A percentile compares a stretch with the other conserved stretches of the same genome.
These are phyloP conservation scores for Penaeus japonicus DNA, from an alignment of 1,140 invertebrate genomes.

Conservation along the genomic window DNA sequence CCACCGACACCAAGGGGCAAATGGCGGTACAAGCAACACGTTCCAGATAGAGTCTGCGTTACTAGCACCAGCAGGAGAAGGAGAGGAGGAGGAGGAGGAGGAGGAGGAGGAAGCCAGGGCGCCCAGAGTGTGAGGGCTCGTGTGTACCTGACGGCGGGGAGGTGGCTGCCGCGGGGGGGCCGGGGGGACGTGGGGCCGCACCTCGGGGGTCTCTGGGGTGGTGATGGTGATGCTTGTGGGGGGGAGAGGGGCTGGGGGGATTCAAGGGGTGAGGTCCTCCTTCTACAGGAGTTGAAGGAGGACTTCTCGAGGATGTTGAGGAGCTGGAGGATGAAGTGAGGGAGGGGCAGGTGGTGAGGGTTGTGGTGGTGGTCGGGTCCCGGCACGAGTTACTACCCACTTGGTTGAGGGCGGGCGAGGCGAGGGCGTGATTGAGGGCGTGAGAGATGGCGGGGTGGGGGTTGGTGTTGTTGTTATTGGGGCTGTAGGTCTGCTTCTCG, in stretches of 20 bases:
- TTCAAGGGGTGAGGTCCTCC: slow-evolving; percentile 11
- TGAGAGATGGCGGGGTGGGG: slow-evolving; percentile 56
- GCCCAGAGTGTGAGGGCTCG: slow-evolving; percentile 10
- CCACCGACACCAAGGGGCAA: slow-evolving; percentile 40
- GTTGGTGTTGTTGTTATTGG: slow-evolving; percentile 57
- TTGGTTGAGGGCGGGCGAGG: slow-evolving; percentile 54
- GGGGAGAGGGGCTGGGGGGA: slow-evolving; percentile 7
- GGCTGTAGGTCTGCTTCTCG: slow-evolving; percentile 60
- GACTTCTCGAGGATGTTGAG: slow-evolving; percentile 29
- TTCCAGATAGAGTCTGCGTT: neutral
- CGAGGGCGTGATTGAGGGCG: slow-evolving; percentile 55
- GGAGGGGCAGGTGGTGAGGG: slow-evolving; percentile 25
- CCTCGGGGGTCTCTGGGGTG: slow-evolving; percentile 40
- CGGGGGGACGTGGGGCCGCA: slow-evolving; percentile 33
- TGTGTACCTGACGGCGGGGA: slow-evolving; percentile 46
- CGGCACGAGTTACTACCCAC: slow-evolving; percentile 46
- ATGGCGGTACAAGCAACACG: slow-evolving; percentile 32
- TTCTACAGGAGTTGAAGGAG: slow-evolving; percentile 23
- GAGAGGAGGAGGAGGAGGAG: slow-evolving; percentile 8
- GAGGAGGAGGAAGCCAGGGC: slow-evolving; percentile 9
- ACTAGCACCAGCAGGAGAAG: slow-evolving; percentile 14
- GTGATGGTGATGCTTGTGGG: slow-evolving; percentile 52
- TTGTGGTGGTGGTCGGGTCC: slow-evolving; percentile 30
- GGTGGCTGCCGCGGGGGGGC: slow-evolving; percentile 14
- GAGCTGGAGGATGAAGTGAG: slow-evolving; percentile 28